Base-by-base conservation (phyloP, 2,888 invertebrate genomes). In the Cheiracanthium punctorium region DNA sequence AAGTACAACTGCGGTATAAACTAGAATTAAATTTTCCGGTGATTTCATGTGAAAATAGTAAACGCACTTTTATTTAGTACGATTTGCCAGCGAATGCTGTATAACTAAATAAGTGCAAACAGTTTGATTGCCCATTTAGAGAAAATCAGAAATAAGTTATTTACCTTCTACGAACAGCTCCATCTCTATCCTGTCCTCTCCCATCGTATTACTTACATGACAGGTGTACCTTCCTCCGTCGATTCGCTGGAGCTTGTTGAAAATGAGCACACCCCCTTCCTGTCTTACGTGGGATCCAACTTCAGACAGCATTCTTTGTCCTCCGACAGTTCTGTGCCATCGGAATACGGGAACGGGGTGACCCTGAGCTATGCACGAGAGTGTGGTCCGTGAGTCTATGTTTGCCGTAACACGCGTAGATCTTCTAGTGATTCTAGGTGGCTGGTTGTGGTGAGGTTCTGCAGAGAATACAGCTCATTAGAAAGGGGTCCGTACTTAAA, bases 331-430 rank as follows among this genome's bases (percentile, higher is more conserved):
- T 24, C 82, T 41, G 43, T 80, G 86, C 89, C 88, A 95, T 95
- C 95, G 95, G 93, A 94, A 94, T 87, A 94, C 91, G 89, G 95
- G 95, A 90, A 95, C 94, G 65, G 95, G 95, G 93, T 93, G 94
- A 12, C 94, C 94, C 91, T 95, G 95, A 70, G 95, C 94, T 90
- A 94, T 94, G 91, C 95, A 95, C 76, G 94, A 91, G 82, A 95
- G 91, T 20, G 93, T 93, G 90, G 94, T 93, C 90, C 93, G 52
- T 72, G 92, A 91, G 29, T 91, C 92, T 0, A 64, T 20, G 20
- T 41, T 48, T 0, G 85, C 86, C 30, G 64, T 58, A 8, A 88
- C 74, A 0, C 87, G 67, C 7, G 76, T 85, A n/a, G 82, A 84
- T 17, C 88, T 81, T 69, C 87, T 87, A 20, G 79, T 88, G 0